phyloP scores from a whole-genome alignment of 92 coral and sea anemone species.

The Desmophyllum pertusum region DNA sequence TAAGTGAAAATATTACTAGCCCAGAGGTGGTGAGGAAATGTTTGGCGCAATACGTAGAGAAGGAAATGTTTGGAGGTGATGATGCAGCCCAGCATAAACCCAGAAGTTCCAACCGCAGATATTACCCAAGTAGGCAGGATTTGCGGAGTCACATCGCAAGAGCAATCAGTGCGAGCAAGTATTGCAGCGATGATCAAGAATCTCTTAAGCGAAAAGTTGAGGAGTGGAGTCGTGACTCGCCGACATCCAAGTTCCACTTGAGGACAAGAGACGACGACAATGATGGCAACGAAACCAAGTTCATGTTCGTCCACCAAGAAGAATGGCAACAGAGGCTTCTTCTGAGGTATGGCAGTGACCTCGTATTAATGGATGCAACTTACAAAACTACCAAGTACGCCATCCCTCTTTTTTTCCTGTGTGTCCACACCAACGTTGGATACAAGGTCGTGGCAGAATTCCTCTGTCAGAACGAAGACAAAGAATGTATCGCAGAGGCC shows the following conservation, averaged over 20 bases:
- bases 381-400: constrained; percentile 59
- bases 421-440: constrained; percentile 65
- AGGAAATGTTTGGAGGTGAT: constrained; percentile 36
- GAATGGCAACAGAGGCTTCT: constrained; percentile 70
- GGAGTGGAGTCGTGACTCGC: constrained; percentile 48
- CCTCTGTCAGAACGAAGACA: constrained; percentile 41
- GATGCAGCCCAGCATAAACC: constrained; percentile 39
- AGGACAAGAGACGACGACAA: constrained; percentile 45
- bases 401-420: constrained; percentile 55
- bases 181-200: constrained; percentile 67
- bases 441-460: constrained; percentile 41
- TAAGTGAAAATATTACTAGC: constrained; percentile 45
- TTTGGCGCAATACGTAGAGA: constrained; percentile 51
- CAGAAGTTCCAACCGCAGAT: constrained; percentile 36
- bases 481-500: constrained; percentile 49
- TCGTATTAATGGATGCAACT: constrained; percentile 60
- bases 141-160: constrained; percentile 57
- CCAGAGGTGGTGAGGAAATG: constrained; percentile 42
- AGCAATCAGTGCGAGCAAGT: constrained; percentile 46
- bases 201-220: constrained; percentile 45
- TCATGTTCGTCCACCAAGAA: constrained; percentile 69
- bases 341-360: constrained; percentile 47
- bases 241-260: constrained; percentile 37
- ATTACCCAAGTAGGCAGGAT: constrained; percentile 55
- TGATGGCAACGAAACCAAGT: constrained; percentile 36